Conservation (phyloP, 2,888 invertebrate species). For the Rhynchonema sp. region DNA sequence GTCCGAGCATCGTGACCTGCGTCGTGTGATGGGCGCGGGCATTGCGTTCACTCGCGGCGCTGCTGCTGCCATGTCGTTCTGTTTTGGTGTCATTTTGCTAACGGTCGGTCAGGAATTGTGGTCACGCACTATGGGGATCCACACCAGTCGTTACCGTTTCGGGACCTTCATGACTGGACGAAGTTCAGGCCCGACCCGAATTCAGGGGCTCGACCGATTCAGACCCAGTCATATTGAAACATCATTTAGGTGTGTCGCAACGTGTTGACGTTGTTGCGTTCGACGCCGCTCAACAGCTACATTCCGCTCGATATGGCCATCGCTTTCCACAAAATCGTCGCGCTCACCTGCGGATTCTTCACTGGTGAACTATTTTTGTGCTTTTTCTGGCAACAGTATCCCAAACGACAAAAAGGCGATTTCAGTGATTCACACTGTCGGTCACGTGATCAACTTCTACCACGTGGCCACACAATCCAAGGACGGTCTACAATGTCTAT, state of each 20-base stretch:
- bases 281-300: conserved; percentile 77
- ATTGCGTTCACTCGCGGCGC: conserved; percentile 84
- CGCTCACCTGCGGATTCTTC: conserved; percentile 78
- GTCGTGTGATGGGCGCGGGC: conserved; percentile 91
- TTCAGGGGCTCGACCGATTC: no score
- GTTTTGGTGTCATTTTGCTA: conserved; percentile 66
- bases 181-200: no score
- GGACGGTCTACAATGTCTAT: conserved; percentile 71
- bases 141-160: no score
- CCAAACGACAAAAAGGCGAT: background rate
- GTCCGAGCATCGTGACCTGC: conserved; percentile 78
- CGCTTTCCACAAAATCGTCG: conserved; percentile 88
- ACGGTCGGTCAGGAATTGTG: no score
- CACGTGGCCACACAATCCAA: conserved; percentile 86
- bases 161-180: no score
- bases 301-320: conserved; percentile 83
- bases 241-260: conserved; percentile 53
- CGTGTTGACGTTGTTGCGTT: conserved; percentile 72
- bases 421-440: conserved; percentile 60
- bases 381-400: background rate
- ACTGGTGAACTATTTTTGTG: conserved; percentile 34
- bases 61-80: conserved; percentile 79
- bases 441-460: conserved; percentile 89
- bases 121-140: no score
- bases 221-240: no score